A percentile compares a stretch with the other conserved stretches of the same genome.
These are phyloP conservation scores for Drosophila burlai DNA, from an alignment of 1,140 invertebrate genomes.

Conservation along the genomic window DNA sequence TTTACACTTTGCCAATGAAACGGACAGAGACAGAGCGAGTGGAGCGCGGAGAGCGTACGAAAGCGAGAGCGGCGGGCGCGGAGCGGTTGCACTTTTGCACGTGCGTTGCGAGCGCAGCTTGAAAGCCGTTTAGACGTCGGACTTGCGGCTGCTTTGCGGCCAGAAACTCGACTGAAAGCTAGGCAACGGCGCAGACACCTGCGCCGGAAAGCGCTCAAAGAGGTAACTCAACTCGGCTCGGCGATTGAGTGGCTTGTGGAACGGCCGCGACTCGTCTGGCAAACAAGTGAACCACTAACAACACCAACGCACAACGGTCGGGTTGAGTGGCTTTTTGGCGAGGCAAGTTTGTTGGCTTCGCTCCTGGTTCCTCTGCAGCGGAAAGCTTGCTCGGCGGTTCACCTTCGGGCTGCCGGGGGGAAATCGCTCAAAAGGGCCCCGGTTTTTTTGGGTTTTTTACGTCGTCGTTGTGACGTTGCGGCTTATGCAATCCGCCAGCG, in stretches of 20 bases:
- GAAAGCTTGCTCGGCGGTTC: conserved; percentile 53
- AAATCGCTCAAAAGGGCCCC: conserved; percentile 40
- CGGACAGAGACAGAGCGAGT: conserved; percentile 17
- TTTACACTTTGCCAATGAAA: conserved; percentile 75
- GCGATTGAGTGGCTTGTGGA: conserved; percentile 38
- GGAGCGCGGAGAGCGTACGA: conserved; percentile 8
- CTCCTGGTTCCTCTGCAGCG: conserved; percentile 47
- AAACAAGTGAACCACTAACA: conserved; percentile 19
- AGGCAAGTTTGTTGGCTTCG: conserved; percentile 73
- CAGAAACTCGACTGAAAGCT: conserved; percentile 66
- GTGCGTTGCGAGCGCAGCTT: conserved; percentile 51
- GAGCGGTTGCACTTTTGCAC: conserved; percentile 66
- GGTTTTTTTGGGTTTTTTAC: conserved; percentile 56
- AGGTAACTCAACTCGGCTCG: conserved; percentile 29
- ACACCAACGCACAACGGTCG: too few species aligned
- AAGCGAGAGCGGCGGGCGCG: conserved; percentile 15
- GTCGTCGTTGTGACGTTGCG: conserved; percentile 53
- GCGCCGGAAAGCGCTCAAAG: conserved; percentile 35
- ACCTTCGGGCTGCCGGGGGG: conserved; percentile 55
- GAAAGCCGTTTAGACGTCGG: conserved; percentile 30
- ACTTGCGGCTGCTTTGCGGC: conserved; percentile 53
- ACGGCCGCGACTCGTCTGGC: conserved; percentile 57
- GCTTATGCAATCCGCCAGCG: conserved; percentile 63
- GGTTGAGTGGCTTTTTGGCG: conserved; percentile 9
- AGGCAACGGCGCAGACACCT: conserved; percentile 40